Percentiles rank a stretch among this genome's conserved stretches.
Evolutionary conservation across 2,888 invertebrate genomes (phyloP).

Genomic region (Lepidocyrtoides sp.): DNA sequence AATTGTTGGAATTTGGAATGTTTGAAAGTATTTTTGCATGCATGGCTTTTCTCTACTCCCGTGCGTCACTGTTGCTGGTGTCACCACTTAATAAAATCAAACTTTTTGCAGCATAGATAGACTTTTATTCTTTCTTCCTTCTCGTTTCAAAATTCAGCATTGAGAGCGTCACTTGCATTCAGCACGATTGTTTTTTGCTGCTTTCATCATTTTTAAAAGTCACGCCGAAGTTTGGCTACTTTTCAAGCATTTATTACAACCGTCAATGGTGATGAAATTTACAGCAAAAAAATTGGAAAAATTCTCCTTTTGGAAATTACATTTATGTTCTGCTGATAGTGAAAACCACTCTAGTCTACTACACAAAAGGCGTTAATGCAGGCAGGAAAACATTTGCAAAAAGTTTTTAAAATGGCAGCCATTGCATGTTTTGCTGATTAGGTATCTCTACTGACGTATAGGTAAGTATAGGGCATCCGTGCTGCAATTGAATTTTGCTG

Average conservation of each 20-base stretch:
- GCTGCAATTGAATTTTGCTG: background rate
- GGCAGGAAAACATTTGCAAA: slow-evolving; percentile 47
- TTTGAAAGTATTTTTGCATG: background rate
- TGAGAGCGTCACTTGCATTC: slow-evolving; percentile 4
- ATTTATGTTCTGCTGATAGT: background rate
- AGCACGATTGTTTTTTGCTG: background rate
- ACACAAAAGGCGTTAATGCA: slow-evolving; percentile 50
- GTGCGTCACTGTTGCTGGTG: background rate
- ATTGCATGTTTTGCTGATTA: slow-evolving; percentile 50
- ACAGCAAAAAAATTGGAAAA: slow-evolving; percentile 23
- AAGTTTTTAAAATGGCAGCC: slow-evolving; percentile 16
- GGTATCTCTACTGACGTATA: too few species aligned
- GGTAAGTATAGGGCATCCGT: background rate
- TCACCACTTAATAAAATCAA: background rate
- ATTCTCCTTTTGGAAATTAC: background rate
- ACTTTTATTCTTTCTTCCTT: background rate
- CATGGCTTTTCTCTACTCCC: background rate
- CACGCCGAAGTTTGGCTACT: slow-evolving; percentile 48
- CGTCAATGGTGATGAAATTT: background rate
- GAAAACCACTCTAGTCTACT: background rate
- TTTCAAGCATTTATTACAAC: background rate
- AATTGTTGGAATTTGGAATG: background rate
- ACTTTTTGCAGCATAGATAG: background rate
- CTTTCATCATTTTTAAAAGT: slow-evolving; percentile 46
- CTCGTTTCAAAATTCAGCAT: background rate